Percentiles rank a stretch among this genome's conserved stretches.
Conservation (phyloP, 2,113 vertebrate species). For the Butastur rufipennis region DNA sequence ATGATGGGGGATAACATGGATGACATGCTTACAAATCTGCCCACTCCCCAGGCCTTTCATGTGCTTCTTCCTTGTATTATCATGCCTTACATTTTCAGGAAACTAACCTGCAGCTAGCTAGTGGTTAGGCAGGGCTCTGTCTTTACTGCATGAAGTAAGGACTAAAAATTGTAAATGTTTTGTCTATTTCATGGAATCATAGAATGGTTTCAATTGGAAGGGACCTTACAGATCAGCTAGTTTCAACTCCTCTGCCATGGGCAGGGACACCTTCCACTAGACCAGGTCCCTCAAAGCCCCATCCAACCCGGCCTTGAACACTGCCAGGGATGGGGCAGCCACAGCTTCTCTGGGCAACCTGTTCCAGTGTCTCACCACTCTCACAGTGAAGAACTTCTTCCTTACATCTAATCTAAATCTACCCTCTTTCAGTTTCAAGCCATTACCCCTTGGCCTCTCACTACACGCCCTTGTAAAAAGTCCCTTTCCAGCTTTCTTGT, state of each 20-base stretch:
- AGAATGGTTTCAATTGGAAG: no score
- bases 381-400: no score
- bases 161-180: neutral
- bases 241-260: neutral
- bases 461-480: no score
- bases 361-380: no score
- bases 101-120: neutral
- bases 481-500: no score
- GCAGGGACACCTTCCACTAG: neutral
- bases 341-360: no score
- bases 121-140: neutral
- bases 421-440: no score
- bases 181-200: neutral
- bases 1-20: neutral
- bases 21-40: neutral
- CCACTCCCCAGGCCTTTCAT: neutral
- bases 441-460: no score
- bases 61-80: neutral
- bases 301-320: neutral
- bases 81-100: neutral
- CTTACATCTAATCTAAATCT: no score
- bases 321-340: no score
- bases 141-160: neutral
- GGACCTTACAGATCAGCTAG: no score
- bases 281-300: neutral